Percentiles rank a stretch among this genome's conserved stretches.
These are phyloP conservation scores for Portevinia maculata DNA, from an alignment of 2,888 invertebrate species.

Conservation along the genomic window DNA sequence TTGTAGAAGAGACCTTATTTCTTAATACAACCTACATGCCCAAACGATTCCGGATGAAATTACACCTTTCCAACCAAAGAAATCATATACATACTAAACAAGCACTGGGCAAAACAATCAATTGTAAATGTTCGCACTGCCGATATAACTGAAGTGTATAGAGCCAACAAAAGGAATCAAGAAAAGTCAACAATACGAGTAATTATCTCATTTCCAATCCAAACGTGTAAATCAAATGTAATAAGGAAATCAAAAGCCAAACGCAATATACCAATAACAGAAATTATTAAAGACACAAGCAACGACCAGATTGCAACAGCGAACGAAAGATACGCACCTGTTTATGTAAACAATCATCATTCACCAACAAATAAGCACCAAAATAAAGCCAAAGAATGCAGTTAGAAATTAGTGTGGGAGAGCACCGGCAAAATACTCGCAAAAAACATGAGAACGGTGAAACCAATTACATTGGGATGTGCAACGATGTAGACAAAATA, in stretches of 20 bases:
- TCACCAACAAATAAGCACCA: slow-evolving; percentile 15
- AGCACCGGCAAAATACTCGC: too few relatives aligned
- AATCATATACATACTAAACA: too few relatives aligned
- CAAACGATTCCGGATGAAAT: too few relatives aligned
- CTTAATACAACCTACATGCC: too few relatives aligned
- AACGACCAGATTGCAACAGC: slow-evolving; percentile 3
- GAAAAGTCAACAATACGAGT: slow-evolving; percentile 27
- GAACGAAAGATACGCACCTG: background rate
- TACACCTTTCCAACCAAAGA: too few relatives aligned
- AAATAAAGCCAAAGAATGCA: slow-evolving; percentile 17
- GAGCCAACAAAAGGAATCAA: slow-evolving; percentile 22
- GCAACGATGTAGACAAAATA: slow-evolving; percentile 5
- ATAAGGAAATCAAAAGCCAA: slow-evolving; percentile 13
- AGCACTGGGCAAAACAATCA: slow-evolving; percentile 25
- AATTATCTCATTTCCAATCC: slow-evolving; percentile 18
- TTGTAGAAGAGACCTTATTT: too few relatives aligned
- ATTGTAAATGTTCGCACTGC: background rate
- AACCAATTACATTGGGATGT: slow-evolving; percentile 11
- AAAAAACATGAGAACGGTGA: slow-evolving; percentile 18
- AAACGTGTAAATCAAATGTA: slow-evolving; percentile 23
- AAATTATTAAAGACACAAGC: slow-evolving; percentile 8
- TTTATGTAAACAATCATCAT: slow-evolving; percentile 11
- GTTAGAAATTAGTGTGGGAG: too few relatives aligned
- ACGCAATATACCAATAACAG: slow-evolving; percentile 1
- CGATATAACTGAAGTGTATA: slow-evolving; percentile 25